Conservation (phyloP, 1,140 invertebrate species). For the Druon quercuslanigerum region DNA sequence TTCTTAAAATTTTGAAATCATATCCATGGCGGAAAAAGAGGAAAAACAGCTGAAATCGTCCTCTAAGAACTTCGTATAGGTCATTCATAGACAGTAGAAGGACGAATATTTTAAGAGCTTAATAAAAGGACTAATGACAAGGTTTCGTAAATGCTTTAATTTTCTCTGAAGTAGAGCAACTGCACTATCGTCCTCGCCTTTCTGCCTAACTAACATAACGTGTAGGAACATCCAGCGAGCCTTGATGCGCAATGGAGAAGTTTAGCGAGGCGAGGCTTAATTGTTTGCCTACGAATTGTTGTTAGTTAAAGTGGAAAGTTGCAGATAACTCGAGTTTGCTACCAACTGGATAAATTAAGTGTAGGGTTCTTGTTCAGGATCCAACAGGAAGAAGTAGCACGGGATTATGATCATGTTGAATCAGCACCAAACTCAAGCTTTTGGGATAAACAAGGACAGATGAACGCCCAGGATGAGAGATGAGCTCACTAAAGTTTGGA, state of each 20-base stretch:
- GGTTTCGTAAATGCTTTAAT: neutral
- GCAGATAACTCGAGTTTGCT: constrained; percentile 63
- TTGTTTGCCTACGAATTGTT: constrained; percentile 71
- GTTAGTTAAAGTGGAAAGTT: constrained; percentile 72
- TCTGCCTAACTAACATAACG: constrained; percentile 35
- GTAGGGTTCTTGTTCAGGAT: constrained; percentile 41
- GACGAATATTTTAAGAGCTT: too few species aligned
- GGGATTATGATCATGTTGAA: constrained; percentile 35
- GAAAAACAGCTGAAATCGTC: too few species aligned
- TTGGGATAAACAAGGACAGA: constrained; percentile 1
- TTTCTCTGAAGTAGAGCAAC: neutral
- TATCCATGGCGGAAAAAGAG: too few species aligned
- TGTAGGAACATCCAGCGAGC: constrained; percentile 35
- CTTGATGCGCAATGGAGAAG: constrained; percentile 31
- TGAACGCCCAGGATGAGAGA: neutral
- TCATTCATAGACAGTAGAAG: too few species aligned
- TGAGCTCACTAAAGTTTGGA: neutral
- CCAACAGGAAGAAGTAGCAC: constrained; percentile 34
- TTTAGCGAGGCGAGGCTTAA: constrained; percentile 60
- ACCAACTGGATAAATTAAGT: constrained; percentile 49
- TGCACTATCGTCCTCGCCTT: neutral
- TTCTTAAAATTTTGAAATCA: too few species aligned
- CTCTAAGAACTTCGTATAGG: too few species aligned
- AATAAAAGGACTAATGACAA: too few species aligned
- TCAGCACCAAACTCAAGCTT: constrained; percentile 44